Evolutionary conservation across 2,888 invertebrate species (phyloP).

Genomic region (Tribolium freemani): DNA sequence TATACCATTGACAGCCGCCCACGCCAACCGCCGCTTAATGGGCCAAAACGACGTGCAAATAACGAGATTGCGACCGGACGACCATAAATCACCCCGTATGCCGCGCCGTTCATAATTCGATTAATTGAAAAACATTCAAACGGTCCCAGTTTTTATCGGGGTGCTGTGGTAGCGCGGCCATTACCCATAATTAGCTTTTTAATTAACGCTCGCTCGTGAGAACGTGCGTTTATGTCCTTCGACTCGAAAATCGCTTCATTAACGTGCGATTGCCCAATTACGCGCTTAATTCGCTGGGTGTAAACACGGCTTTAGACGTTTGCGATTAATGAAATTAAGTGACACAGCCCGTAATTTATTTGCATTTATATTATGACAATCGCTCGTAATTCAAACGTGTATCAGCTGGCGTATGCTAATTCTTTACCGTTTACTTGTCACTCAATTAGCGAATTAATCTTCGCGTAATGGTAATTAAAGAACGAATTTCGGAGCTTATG

Average conservation of each 20-base stretch:
- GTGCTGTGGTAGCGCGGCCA: background rate
- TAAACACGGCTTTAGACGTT: constrained; percentile 21
- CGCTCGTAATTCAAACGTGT: constrained; percentile 31
- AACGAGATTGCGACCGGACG: constrained; percentile 7
- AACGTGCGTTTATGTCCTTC: constrained; percentile 24
- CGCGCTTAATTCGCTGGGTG: constrained; percentile 27
- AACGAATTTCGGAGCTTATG: background rate
- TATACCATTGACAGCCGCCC: constrained; percentile 19
- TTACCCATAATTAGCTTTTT: constrained; percentile 29
- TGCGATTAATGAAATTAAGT: constrained; percentile 33
- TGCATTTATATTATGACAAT: constrained; percentile 39
- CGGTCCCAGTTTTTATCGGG: background rate
- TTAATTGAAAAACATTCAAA: constrained; percentile 22
- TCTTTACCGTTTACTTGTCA: constrained; percentile 34
- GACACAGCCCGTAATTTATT: constrained; percentile 32
- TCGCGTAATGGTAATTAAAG: constrained; percentile 22
- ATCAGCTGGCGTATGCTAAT: constrained; percentile 37
- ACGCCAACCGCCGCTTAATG: constrained; percentile 10
- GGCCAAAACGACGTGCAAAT: constrained; percentile 5
- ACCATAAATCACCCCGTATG: constrained; percentile 16
- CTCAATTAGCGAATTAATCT: constrained; percentile 39
- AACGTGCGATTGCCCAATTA: constrained; percentile 34
- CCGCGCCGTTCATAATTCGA: background rate
- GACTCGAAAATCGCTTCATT: constrained; percentile 26
- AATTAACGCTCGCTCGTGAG: constrained; percentile 36